These are phyloP conservation scores for Oriolus oriolus DNA, from an alignment of 2,113 vertebrate genomes.

Conservation along the genomic window DNA sequence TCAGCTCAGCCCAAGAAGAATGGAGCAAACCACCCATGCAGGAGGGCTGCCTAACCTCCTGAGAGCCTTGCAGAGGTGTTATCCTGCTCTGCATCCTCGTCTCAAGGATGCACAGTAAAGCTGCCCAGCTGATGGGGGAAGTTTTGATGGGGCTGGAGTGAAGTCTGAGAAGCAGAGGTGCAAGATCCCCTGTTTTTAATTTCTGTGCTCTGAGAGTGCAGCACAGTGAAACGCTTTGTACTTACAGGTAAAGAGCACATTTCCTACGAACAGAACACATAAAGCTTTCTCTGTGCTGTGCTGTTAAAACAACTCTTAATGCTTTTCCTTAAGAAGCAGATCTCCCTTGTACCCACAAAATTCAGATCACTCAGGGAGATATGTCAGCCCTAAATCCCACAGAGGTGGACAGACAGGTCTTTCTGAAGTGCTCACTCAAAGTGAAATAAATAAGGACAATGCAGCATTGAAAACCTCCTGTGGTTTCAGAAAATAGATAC, in stretches of 20 bases:
- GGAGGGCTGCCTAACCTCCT: not conserved
- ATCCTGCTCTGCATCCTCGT: not conserved
- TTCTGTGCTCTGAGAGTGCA: not conserved
- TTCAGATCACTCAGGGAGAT: not conserved
- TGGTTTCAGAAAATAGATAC: conserved; percentile 27
- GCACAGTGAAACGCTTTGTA: not conserved
- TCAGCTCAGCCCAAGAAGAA: not conserved
- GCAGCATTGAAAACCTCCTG: conserved; percentile 8
- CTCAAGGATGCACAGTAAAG: not conserved
- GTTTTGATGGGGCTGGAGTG: not conserved
- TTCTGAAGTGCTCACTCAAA: not conserved
- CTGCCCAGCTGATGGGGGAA: not conserved
- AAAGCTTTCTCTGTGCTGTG: not conserved
- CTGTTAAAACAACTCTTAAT: not conserved
- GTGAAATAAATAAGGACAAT: conserved; percentile 10
- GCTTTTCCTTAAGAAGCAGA: not conserved
- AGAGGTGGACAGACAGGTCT: not conserved
- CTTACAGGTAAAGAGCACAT: not conserved
- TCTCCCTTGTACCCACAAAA: not conserved
- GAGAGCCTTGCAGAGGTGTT: not conserved
- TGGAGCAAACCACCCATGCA: not conserved
- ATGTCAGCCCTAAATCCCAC: not conserved
- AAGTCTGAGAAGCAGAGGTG: not conserved
- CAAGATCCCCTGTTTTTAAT: not conserved
- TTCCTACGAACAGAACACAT: not conserved